Percentiles rank a stretch among this genome's conserved stretches.
These are phyloP conservation scores for Aeoliscus strigatus DNA, from an alignment of 2,797 vertebrate genomes.

Conservation along the genomic window DNA sequence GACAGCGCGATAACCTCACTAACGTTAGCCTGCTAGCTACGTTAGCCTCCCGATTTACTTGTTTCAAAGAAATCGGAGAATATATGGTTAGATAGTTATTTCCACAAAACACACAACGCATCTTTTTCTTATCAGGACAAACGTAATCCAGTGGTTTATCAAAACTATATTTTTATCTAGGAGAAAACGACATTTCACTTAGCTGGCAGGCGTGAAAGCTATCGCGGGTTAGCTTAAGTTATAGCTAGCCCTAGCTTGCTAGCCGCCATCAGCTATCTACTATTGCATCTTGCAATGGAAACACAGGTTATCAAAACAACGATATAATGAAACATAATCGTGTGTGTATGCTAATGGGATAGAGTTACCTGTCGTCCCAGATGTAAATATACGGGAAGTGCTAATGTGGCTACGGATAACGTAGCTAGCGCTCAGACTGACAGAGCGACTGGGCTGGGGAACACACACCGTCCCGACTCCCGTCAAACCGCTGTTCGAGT, in stretches of 20 bases:
- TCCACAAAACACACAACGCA: accelerated
- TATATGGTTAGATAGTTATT: background rate
- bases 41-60: conserved; percentile 37
- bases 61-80: conserved; percentile 3
- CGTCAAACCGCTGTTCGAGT: conserved; percentile 45
- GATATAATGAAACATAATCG: conserved; percentile 1
- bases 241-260: conserved; percentile 39
- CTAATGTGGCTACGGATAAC: conserved; percentile 58
- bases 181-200: conserved; percentile 16
- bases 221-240: conserved; percentile 62
- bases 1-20: conserved; percentile 49
- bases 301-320: conserved; percentile 25
- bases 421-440: conserved; percentile 51
- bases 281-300: conserved; percentile 12
- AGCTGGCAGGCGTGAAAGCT: conserved; percentile 43
- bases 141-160: accelerated
- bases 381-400: conserved; percentile 63
- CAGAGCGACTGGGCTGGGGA: conserved; percentile 39
- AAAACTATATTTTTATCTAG: background rate
- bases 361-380: conserved; percentile 69
- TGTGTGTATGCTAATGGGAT: conserved; percentile 26
- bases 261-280: conserved; percentile 28
- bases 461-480: conserved; percentile 51
- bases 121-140: accelerated
- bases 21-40: conserved; percentile 43